Evolutionary conservation across 64 coral and sea anemone genomes (phyloP).

Genomic region (Acropora tenuis): DNA sequence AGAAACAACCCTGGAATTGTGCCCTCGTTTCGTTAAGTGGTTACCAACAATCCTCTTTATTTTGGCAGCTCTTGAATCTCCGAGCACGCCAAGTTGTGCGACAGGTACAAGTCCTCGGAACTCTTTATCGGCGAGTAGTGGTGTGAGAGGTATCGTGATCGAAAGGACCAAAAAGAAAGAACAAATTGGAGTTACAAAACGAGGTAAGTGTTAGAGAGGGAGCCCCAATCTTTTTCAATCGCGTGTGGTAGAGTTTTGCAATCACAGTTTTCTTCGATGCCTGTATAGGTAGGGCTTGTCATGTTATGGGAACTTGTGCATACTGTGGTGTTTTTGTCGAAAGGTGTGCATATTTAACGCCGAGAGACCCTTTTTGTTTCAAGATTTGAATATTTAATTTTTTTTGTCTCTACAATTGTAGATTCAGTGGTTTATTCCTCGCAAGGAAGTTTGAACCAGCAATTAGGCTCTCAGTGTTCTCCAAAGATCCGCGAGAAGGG

Average conservation of each 20-base stretch:
- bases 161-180: slow-evolving; percentile 32
- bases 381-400: slow-evolving; percentile 24
- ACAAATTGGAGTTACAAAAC: slow-evolving; percentile 25
- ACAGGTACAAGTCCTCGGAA: slow-evolving; percentile 25
- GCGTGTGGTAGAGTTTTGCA: no score
- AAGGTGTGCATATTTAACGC: slow-evolving; percentile 10
- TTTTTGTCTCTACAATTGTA: not conserved
- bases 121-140: slow-evolving; percentile 24
- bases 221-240: no score
- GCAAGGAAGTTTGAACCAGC: slow-evolving; percentile 46
- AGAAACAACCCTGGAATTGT: not conserved
- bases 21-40: not conserved
- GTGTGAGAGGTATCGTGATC: not conserved
- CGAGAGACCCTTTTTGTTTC: not conserved
- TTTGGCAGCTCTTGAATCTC: slow-evolving; percentile 34
- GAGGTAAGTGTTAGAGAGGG: slow-evolving; percentile 11
- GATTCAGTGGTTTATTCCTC: slow-evolving; percentile 60
- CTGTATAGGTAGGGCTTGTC: not conserved
- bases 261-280: not conserved
- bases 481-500: slow-evolving; percentile 17
- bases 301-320: not conserved
- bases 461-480: slow-evolving; percentile 10
- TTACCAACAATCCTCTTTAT: slow-evolving; percentile 6
- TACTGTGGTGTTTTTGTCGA: not conserved
- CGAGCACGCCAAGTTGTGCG: slow-evolving; percentile 18